phyloP scores from a whole-genome alignment of 2,113 vertebrate species.

The Macquaria ambigua region DNA sequence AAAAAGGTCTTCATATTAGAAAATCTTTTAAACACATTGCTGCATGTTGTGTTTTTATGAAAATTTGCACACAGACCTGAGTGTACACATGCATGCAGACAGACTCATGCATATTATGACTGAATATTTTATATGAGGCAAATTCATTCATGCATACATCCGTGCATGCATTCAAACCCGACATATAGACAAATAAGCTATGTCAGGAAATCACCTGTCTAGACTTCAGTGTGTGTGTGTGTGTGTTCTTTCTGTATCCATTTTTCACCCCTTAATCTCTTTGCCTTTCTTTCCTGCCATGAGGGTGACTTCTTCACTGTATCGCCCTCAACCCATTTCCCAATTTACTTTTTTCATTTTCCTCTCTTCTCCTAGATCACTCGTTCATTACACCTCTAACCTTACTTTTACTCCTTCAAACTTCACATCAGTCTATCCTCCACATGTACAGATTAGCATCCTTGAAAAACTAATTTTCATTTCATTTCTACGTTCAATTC shows the following conservation, averaged over 20 bases:
- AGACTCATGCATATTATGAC: slow-evolving; percentile 31
- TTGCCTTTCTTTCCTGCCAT: neutral
- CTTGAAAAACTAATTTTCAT: slow-evolving; percentile 60
- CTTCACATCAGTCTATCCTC: slow-evolving; percentile 10
- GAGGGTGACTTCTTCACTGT: slow-evolving; percentile 6
- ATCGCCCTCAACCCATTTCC: slow-evolving; percentile 4
- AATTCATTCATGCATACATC: slow-evolving; percentile 33
- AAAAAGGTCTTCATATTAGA: neutral
- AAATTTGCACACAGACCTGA: neutral
- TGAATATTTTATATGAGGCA: slow-evolving; percentile 54
- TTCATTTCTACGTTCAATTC: slow-evolving; percentile 27
- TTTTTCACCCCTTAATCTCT: slow-evolving; percentile 7
- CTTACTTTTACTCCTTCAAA: slow-evolving; percentile 16
- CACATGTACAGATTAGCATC: slow-evolving; percentile 36
- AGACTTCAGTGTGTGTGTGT: slow-evolving; percentile 2
- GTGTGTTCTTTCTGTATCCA: neutral
- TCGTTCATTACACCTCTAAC: slow-evolving; percentile 62
- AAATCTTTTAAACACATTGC: neutral
- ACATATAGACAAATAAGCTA: slow-evolving; percentile 17
- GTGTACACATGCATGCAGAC: slow-evolving; percentile 34
- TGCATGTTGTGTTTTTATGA: neutral
- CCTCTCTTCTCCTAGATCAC: neutral
- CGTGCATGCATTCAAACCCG: slow-evolving; percentile 1
- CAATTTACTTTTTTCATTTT: slow-evolving; percentile 16
- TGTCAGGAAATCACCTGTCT: slow-evolving; percentile 24